phyloP scores from a whole-genome alignment of 2,888 invertebrate genomes.

The Eupithecia vulgata region DNA sequence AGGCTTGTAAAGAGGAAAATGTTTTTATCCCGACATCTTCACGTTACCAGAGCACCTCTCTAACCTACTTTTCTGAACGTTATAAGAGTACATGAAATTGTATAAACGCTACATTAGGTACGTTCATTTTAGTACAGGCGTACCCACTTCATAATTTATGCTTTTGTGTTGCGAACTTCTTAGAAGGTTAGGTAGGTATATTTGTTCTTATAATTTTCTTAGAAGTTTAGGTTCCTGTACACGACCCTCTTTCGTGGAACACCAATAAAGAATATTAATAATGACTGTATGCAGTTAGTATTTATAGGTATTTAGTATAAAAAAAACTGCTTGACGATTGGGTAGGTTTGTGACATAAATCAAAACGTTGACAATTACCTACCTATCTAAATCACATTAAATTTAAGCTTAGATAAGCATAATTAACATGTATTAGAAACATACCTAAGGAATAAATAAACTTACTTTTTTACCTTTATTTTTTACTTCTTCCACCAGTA shows the following conservation, averaged over 20 bases:
- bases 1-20: slow-evolving; percentile 14
- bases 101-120: not conserved
- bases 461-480: no score
- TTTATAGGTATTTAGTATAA: not conserved
- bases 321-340: not conserved
- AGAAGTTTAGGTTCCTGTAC: not conserved
- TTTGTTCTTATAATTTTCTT: slow-evolving; percentile 1
- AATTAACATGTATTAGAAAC: no score
- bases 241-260: not conserved
- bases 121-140: not conserved
- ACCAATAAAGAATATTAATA: not conserved
- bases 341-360: no score
- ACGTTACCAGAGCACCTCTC: not conserved
- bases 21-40: slow-evolving; percentile 9
- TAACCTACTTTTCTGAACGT: slow-evolving; percentile 5
- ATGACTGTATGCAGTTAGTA: not conserved
- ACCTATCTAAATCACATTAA: no score
- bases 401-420: no score
- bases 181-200: not conserved
- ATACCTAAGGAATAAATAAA: no score
- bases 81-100: not conserved
- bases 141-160: not conserved
- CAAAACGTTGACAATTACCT: no score
- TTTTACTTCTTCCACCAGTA: no score
- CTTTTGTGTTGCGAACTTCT: slow-evolving; percentile 1